phyloP scores from a whole-genome alignment of 1,140 invertebrate species.

The Drosophila leontia region DNA sequence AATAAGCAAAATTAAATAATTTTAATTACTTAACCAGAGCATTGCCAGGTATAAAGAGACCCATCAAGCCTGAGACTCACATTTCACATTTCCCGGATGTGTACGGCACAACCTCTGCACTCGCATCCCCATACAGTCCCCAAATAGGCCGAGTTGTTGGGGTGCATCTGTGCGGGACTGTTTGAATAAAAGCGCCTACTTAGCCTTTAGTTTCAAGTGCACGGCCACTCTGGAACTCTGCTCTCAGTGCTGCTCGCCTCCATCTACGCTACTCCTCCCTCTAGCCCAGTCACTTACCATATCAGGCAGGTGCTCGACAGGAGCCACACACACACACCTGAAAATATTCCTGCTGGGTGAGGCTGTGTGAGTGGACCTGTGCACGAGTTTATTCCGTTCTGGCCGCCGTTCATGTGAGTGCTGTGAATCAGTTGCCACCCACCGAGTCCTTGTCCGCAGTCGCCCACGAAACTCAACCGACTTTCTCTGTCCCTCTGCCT shows the following conservation, averaged over 20 bases:
- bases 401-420: conserved; percentile 41
- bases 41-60: conserved; percentile 22
- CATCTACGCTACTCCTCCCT: no score
- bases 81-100: conserved; percentile 39
- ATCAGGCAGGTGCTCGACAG: conserved; percentile 46
- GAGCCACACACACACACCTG: conserved; percentile 11
- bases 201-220: conserved; percentile 62
- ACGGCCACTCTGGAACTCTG: conserved; percentile 31
- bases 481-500: conserved; percentile 29
- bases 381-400: conserved; percentile 46
- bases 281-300: conserved; percentile 30
- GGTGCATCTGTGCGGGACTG: conserved; percentile 33
- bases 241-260: neutral
- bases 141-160: conserved; percentile 55
- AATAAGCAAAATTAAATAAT: conserved; percentile 35
- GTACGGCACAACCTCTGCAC: conserved; percentile 5
- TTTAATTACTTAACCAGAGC: conserved; percentile 45
- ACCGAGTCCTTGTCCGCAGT: conserved; percentile 37
- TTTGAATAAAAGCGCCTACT: conserved; percentile 53
- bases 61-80: conserved; percentile 49
- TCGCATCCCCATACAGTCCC: conserved; percentile 14
- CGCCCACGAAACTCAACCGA: conserved; percentile 43
- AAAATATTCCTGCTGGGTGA: conserved; percentile 23
- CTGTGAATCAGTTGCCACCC: conserved; percentile 33
- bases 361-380: conserved; percentile 49